These are phyloP conservation scores for Eumeta japonica DNA, from an alignment of 1,140 invertebrate species.

Conservation along the genomic window DNA sequence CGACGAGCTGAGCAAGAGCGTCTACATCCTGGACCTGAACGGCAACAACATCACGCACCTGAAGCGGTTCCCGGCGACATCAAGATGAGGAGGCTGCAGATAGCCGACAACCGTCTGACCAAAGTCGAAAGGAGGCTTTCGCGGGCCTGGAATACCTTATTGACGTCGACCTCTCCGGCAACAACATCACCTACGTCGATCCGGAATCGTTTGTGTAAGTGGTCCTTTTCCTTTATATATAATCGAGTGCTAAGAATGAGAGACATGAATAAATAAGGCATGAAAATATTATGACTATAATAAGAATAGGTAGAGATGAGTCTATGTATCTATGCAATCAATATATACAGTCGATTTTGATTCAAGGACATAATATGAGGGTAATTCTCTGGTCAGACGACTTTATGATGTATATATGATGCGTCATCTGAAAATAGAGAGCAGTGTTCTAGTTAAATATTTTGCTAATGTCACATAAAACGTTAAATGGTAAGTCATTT, in stretches of 20 bases:
- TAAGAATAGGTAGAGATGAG: neutral
- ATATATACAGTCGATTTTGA: neutral
- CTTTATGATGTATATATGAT: too few relatives aligned
- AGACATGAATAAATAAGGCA: constrained; percentile 3
- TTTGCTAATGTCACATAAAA: too few relatives aligned
- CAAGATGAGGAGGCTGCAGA: constrained; percentile 68
- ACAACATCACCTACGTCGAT: constrained; percentile 64
- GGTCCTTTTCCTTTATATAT: too few relatives aligned
- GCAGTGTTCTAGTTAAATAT: too few relatives aligned
- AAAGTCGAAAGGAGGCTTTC: constrained; percentile 63
- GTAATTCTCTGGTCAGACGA: neutral
- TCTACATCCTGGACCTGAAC: constrained; percentile 71
- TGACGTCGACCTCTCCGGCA: constrained; percentile 69
- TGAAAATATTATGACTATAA: neutral
- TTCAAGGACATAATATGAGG: too few relatives aligned
- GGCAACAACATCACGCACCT: constrained; percentile 65
- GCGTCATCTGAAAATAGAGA: too few relatives aligned
- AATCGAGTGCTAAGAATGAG: too few relatives aligned
- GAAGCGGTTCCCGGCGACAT: constrained; percentile 64
- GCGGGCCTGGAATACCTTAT: constrained; percentile 65
- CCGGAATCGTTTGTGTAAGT: constrained; percentile 69
- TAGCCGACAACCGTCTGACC: constrained; percentile 66
- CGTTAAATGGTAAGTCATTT: too few relatives aligned
- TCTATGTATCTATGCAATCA: neutral
- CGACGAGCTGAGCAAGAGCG: constrained; percentile 66